These are phyloP conservation scores for Leptobrachium ailaonicum DNA, from an alignment of 2,113 vertebrate species.

Conservation along the genomic window DNA sequence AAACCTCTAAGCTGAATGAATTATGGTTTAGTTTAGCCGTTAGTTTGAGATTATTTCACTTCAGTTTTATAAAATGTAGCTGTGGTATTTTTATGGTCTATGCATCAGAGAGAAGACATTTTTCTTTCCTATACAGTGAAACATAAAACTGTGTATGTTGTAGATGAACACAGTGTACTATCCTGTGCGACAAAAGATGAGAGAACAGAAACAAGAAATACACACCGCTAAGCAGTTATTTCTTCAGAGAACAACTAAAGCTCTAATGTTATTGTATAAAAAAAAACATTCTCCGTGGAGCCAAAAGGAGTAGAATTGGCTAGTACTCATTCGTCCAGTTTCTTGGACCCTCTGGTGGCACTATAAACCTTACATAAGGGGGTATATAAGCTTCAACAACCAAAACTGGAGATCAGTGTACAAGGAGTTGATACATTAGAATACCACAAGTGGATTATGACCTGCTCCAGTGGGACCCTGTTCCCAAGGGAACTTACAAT, in stretches of 20 bases:
- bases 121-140: conserved; percentile 21
- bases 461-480: too few species aligned
- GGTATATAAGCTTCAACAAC: too few species aligned
- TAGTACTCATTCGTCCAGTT: conserved; percentile 20
- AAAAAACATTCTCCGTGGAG: background rate
- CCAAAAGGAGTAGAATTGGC: conserved; percentile 15
- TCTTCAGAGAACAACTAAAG: background rate
- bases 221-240: background rate
- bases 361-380: too few species aligned
- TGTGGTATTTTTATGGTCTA: conserved; percentile 20
- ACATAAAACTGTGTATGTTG: background rate
- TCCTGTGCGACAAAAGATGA: background rate
- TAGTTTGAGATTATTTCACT: conserved; percentile 13
- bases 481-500: too few species aligned
- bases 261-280: background rate
- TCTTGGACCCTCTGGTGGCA: background rate
- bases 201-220: background rate
- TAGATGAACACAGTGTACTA: background rate
- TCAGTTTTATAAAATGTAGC: conserved; percentile 25
- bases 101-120: conserved; percentile 11
- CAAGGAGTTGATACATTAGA: too few species aligned
- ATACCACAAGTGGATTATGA: too few species aligned
- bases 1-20: background rate
- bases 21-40: conserved; percentile 20
- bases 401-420: too few species aligned